Base-by-base conservation (phyloP, 2,888 invertebrate genomes). In the Nomada ruficornis region DNA sequence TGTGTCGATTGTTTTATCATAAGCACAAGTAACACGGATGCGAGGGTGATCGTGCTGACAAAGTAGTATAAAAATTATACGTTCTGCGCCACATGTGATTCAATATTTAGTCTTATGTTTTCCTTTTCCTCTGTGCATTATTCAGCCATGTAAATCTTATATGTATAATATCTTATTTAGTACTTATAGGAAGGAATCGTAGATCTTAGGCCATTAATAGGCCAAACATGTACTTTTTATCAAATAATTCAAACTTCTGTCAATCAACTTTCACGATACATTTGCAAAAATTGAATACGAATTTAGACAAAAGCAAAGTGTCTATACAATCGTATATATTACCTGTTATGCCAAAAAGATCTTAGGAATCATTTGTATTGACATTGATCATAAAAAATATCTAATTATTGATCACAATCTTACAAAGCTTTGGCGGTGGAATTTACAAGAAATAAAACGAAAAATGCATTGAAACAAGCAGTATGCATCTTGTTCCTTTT, bases 161-260 rank as follows among this genome's bases (percentile, higher is more conserved):
- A 36, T 36, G 36, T 36, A 80, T 59, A 74, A 80, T 83, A 88
- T 70, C 74, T 86, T 85, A 85, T 72, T 36, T 75, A 89, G 76
- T 86, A 85, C 77, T 85, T 89, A 86, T 65, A 89, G 81, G 86
- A 89, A 87, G 85, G 87, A 87, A 86, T 87, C 85, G 77, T 79
- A 81, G 67, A 80, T 77, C 74, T 82, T 79, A 84, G 86, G 85
- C 87, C 80, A 83, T 26, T 63, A 26, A 63, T 88, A 88, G 88
- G 84, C 86, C 87, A 82, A 83, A 82, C 72, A 76, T 80, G 68
- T 77, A 77, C 59, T 47, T 71, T 73, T 86, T 82, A 76, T 65
- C 65, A 83, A 73, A 79, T 75, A 55, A 88, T 77, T 29, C 64
- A 71, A 84, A 82, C 59, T 67, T 79, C 71, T 64, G 44, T 62